Evolutionary conservation across 2,797 vertebrate species (phyloP).

Genomic region (Erithacus rubecula): DNA sequence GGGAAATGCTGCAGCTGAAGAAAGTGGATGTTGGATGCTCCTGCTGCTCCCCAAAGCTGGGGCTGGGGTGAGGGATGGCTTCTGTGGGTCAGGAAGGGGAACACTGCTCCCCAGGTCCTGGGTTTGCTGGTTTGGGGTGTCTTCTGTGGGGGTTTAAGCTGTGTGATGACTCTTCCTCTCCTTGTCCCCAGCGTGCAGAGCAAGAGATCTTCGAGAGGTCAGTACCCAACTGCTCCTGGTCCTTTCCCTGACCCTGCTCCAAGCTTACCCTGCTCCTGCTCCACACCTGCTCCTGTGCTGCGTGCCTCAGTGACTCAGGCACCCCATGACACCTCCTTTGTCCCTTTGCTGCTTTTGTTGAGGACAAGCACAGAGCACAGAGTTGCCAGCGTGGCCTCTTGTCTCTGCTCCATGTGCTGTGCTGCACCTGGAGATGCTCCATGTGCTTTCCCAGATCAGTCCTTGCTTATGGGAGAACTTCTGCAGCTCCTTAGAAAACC

Average conservation of each 20-base stretch:
- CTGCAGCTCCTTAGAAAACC: background rate
- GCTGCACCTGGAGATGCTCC: background rate
- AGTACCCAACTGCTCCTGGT: background rate
- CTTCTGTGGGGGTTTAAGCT: background rate
- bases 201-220: slow-evolving; percentile 89
- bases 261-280: background rate
- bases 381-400: background rate
- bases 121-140: background rate
- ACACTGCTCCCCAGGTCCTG: background rate
- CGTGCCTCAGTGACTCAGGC: background rate
- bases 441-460: background rate
- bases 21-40: background rate
- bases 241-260: background rate
- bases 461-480: background rate
- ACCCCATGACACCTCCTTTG: background rate
- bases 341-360: background rate
- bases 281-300: background rate
- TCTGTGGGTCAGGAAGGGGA: background rate
- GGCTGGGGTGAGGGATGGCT: background rate
- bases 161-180: slow-evolving; percentile 49
- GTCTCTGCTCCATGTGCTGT: background rate
- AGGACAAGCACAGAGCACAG: background rate
- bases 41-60: background rate
- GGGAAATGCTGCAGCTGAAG: background rate
- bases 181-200: slow-evolving; percentile 76